Evolutionary conservation across 2,113 vertebrate species (phyloP), one percentile per base, ranked within the genome.

Genomic region (Trogon surrucura): DNA sequence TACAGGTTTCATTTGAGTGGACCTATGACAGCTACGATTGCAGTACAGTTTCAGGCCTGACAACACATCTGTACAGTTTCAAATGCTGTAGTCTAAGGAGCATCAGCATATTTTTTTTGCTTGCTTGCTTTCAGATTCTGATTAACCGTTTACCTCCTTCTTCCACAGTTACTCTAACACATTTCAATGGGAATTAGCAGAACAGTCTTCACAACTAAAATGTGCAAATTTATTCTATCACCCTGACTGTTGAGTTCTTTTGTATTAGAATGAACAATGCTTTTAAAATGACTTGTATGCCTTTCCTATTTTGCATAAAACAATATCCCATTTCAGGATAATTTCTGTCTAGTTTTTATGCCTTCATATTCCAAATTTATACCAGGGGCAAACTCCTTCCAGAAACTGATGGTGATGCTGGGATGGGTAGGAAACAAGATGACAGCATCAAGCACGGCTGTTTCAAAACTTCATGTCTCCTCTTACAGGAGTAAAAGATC

Each of bases 1-100:
- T 96, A 89, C 80, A 91, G 27, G 91, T 93, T 96, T 95, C 91
- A 86, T 97, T 95, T 96, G 85, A 96, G 87, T 91, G 69, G 79
- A 84, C 78, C 72, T 67, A 36, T 80, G 94, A 96, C 96, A 97
- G 91, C 88, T 95, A 89, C 91, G 88, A 77, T 38, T 95, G 77
- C 80, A 91, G 25, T 54, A 85, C 34, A 56, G 75, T 91, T 95
- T 89, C 89, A 89, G 81, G 70, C 65, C 84, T 95, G 91, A 84
- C 85, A 96, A 81, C 65, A 85, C 77, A 95, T 48, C 90, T 88
- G 45, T 87, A 16, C 69, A 44, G 75, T 95, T 94, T 82, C 48
- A 92, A 70, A 86, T 82, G 9, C 18, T 91, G 16, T 17, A 78
- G 65, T 51, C 64, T 82, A 48, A 88, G 67, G 36, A 95, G 17